Percentiles rank a stretch among this genome's conserved stretches.
Evolutionary conservation across 2,888 invertebrate genomes (phyloP).

Genomic region (Zygaena filipendulae): DNA sequence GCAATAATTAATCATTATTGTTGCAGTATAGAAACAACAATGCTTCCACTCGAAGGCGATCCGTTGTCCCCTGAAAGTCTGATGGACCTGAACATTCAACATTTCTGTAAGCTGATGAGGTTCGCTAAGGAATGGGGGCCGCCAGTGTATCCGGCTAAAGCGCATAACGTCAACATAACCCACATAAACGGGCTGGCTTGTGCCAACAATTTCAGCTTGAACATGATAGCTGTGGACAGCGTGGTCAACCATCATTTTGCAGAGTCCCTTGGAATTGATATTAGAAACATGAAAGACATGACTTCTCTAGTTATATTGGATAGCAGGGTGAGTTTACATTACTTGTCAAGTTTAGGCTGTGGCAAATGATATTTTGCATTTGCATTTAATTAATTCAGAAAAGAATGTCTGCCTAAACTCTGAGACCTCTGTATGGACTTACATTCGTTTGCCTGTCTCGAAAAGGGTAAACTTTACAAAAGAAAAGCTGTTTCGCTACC

Average conservation of each 20-base stretch:
- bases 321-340: constrained; percentile 66
- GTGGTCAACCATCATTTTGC: constrained; percentile 78
- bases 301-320: constrained; percentile 78
- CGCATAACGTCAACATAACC: constrained; percentile 26
- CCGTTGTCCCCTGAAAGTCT: constrained; percentile 64
- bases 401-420: no score
- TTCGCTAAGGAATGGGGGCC: constrained; percentile 47
- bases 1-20: no score
- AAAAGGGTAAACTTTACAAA: no score
- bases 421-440: no score
- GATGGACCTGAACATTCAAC: constrained; percentile 39
- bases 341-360: background rate
- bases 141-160: constrained; percentile 33
- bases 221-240: constrained; percentile 77
- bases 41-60: constrained; percentile 57
- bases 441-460: no score
- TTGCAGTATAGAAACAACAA: constrained; percentile 51
- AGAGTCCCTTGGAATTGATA: constrained; percentile 77
- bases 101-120: constrained; percentile 42
- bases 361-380: no score
- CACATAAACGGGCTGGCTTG: constrained; percentile 61
- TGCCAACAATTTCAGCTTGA: constrained; percentile 36
- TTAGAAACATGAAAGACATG: constrained; percentile 67
- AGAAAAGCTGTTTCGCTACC: no score
- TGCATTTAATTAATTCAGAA: background rate